Conservation (phyloP, 2,797 vertebrate genomes). For the Calcarius lapponicus region DNA sequence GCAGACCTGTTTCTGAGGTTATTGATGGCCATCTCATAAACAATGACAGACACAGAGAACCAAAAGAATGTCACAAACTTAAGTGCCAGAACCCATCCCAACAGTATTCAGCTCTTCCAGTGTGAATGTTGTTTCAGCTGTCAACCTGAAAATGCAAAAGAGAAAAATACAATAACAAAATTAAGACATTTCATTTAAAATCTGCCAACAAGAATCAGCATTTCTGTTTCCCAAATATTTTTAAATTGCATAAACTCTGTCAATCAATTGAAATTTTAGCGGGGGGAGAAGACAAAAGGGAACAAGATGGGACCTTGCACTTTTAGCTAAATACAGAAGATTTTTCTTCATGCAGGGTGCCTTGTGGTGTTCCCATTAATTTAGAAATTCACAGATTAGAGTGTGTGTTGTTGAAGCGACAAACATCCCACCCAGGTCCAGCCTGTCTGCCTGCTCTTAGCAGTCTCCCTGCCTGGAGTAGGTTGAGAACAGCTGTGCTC, state of each 20-base stretch:
- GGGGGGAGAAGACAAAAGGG: background rate
- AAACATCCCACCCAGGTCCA: background rate
- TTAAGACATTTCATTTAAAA: background rate
- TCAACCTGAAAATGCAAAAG: background rate
- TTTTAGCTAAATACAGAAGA: background rate
- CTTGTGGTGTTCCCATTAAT: background rate
- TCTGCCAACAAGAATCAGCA: background rate
- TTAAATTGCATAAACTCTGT: background rate
- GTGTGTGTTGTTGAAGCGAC: background rate
- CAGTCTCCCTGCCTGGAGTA: background rate
- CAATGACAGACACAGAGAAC: background rate
- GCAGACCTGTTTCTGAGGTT: background rate
- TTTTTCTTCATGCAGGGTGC: background rate
- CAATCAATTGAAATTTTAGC: background rate
- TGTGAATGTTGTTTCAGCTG: background rate
- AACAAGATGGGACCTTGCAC: background rate
- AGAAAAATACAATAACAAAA: background rate
- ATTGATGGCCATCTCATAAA: background rate
- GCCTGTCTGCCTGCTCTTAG: background rate
- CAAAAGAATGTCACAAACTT: background rate
- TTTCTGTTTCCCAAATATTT: background rate
- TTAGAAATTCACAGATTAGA: background rate
- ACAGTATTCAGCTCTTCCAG: background rate
- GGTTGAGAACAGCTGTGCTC: background rate
- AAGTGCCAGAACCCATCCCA: background rate